phyloP scores from a whole-genome alignment of 2,888 invertebrate species.

The Sesia bembeciformis region DNA sequence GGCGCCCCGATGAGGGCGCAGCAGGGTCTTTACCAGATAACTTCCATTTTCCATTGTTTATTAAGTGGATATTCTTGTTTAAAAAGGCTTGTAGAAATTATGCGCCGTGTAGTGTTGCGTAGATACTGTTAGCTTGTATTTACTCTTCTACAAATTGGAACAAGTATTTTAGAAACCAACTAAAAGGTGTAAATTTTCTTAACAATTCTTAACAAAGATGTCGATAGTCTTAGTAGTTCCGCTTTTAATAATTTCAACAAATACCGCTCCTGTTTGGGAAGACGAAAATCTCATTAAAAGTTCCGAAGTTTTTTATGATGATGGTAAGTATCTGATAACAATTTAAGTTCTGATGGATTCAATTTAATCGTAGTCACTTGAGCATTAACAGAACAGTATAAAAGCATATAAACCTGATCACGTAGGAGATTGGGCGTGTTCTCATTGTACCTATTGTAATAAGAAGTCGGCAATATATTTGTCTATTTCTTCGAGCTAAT shows the following conservation, averaged over 20 bases:
- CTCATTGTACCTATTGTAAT: too few relatives aligned
- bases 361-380: too few relatives aligned
- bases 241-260: conserved; percentile 9
- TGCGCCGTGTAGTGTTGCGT: conserved; percentile 5
- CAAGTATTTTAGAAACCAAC: not conserved
- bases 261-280: conserved; percentile 24
- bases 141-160: not conserved
- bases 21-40: not conserved
- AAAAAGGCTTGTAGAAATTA: conserved; percentile 10
- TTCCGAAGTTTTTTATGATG: conserved; percentile 1
- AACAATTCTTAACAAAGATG: too few relatives aligned
- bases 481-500: too few relatives aligned
- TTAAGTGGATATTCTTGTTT: conserved; percentile 9
- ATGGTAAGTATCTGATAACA: conserved; percentile 3
- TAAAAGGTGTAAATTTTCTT: too few relatives aligned
- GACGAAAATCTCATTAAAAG: conserved; percentile 11
- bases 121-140: conserved; percentile 2
- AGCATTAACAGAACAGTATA: too few relatives aligned
- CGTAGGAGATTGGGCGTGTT: too few relatives aligned
- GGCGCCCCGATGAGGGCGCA: not conserved
- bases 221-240: not conserved
- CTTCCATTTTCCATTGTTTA: not conserved
- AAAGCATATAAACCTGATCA: too few relatives aligned
- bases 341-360: too few relatives aligned
- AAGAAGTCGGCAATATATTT: too few relatives aligned